Percentiles rank a stretch among this genome's conserved stretches.
These are phyloP conservation scores for Idaea dimidiata DNA, from an alignment of 2,888 invertebrate genomes.

Conservation along the genomic window DNA sequence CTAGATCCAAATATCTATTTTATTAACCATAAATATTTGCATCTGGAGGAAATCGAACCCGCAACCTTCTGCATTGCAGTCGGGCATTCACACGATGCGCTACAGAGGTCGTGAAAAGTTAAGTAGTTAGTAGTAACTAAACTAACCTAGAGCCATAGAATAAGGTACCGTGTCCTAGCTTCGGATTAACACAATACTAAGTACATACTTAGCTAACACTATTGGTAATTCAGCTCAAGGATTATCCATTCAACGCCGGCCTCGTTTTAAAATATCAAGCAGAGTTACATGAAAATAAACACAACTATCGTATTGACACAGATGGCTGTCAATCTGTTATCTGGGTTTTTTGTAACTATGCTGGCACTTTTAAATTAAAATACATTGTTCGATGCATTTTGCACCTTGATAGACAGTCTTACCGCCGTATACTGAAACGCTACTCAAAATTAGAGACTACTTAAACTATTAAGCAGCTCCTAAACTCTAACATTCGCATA, in stretches of 20 bases:
- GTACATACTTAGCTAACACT: not conserved
- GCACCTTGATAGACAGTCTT: too few relatives aligned
- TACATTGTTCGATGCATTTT: not conserved
- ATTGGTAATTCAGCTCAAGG: not conserved
- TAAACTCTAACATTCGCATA: not conserved
- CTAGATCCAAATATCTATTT: too few relatives aligned
- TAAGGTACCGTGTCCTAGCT: not conserved
- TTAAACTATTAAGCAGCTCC: too few relatives aligned
- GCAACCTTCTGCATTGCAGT: too few relatives aligned
- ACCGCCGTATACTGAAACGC: too few relatives aligned
- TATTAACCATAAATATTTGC: too few relatives aligned
- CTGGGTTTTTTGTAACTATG: not conserved
- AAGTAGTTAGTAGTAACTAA: not conserved
- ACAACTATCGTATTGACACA: slow-evolving; percentile 33
- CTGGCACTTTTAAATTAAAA: not conserved
- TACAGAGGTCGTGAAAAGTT: too few relatives aligned
- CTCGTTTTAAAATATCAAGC: not conserved
- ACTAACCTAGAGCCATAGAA: not conserved
- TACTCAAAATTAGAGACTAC: too few relatives aligned
- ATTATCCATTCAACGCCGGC: not conserved
- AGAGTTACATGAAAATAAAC: not conserved
- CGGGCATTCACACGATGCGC: too few relatives aligned
- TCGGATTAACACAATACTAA: too few relatives aligned
- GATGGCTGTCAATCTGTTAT: slow-evolving; percentile 28
- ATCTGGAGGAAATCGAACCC: too few relatives aligned